Conservation (phyloP, 1,140 invertebrate species). For the Brachionus sp. region DNA sequence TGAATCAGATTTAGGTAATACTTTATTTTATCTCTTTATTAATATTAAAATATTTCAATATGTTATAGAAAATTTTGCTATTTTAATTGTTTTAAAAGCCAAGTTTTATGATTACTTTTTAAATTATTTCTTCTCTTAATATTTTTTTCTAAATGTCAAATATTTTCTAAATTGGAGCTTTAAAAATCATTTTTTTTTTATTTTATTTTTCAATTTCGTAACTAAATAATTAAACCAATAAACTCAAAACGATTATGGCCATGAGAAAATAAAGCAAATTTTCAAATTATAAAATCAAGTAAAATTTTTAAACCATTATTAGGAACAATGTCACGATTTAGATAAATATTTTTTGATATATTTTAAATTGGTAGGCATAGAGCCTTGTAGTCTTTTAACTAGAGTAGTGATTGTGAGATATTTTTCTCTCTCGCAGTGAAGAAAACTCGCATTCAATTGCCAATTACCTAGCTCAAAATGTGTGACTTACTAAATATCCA, state of each 20-base stretch:
- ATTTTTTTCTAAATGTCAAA: slow-evolving; percentile 15
- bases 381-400: neutral
- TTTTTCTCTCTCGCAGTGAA: neutral
- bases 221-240: neutral
- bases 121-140: neutral
- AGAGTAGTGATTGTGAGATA: neutral
- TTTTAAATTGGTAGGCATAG: neutral
- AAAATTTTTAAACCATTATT: neutral
- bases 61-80: slow-evolving; percentile 20
- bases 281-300: neutral
- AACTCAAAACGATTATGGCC: neutral
- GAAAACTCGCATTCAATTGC: neutral
- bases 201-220: slow-evolving; percentile 3
- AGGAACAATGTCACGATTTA: neutral
- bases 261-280: neutral
- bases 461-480: neutral
- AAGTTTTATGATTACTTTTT: slow-evolving; percentile 31
- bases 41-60: slow-evolving; percentile 14
- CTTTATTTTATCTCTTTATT: slow-evolving; percentile 32
- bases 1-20: slow-evolving; percentile 40
- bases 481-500: neutral
- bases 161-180: slow-evolving; percentile 11
- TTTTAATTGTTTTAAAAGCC: slow-evolving; percentile 39
- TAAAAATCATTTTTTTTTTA: neutral
- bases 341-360: neutral